Base-by-base conservation (phyloP, 30 jellyfish, hydroid and myxozoan genomes). In the Cassiopea andromeda region DNA sequence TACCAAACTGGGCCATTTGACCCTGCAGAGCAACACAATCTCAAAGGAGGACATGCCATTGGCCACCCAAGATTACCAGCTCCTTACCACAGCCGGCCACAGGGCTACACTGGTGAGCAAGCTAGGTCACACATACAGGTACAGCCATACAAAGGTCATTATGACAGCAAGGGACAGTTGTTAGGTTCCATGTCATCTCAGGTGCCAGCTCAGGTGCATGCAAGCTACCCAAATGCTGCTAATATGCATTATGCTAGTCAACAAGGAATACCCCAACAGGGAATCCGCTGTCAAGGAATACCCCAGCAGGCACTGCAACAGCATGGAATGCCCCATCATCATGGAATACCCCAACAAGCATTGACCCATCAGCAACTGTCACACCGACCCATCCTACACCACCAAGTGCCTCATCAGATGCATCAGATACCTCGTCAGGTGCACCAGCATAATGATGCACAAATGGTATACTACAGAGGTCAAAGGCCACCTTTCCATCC, bases 21-120 rank as follows among this genome's bases (percentile, higher is more conserved):
- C n/a, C 46, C 74, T 49, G 45, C 54, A 1, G 73, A 77, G 86
- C 86, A 77, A 5, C 86, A 77, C 50, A 50, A 27, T 48, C 54
- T 47, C 86, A 77, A 49, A 27, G 72, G 27, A 14, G 64, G 73
- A 46, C 91, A 83, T 64, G 77, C 50, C 17, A 69, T 73, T 44
- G 75, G 73, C 3, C 91, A 83, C 69, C 79, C 61, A 0, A 12
- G 80, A 2, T 82, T 15, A 60, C 77, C 73, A 45, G 78, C 67
- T 13, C 47, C 91, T 8, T 83, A 69, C 48, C 89, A 80, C 45
- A 61, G 47, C 60, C 91, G 77, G 3, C 84, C 91, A 7, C 85
- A 69, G 48, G 60, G 44, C 69, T 69, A 1, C 50, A 50, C 14
- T 18, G 48, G 18, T 12, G 90, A 82, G 82, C 83, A 61, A 69